These are phyloP conservation scores for Piprites chloris DNA, from an alignment of 2,113 vertebrate species.

Conservation along the genomic window DNA sequence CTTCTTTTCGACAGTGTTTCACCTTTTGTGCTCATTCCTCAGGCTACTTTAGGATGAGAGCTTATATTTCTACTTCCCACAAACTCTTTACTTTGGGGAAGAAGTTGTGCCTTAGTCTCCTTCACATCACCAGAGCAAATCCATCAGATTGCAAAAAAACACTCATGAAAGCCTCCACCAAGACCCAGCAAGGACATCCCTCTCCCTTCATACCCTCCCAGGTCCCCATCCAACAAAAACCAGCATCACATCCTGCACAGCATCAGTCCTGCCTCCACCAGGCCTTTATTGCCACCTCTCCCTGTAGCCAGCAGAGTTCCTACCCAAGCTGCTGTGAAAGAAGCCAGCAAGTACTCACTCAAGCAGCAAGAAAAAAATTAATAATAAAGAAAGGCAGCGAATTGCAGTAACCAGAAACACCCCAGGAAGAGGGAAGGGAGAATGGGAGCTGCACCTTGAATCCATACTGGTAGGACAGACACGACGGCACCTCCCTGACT, in stretches of 20 bases:
- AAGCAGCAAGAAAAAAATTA: constrained; percentile 60
- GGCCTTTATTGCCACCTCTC: neutral
- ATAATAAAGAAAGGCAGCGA: constrained; percentile 38
- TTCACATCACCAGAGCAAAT: neutral
- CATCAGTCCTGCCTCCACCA: constrained; percentile 2
- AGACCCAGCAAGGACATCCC: neutral
- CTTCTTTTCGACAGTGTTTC: neutral
- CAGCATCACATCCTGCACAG: neutral
- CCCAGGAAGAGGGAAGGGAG: constrained; percentile 44
- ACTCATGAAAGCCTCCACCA: neutral
- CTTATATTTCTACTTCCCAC: neutral
- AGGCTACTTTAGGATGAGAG: neutral
- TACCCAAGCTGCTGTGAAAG: constrained; percentile 58
- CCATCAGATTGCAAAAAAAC: neutral
- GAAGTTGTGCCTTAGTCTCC: neutral
- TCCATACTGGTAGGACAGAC: constrained; percentile 32
- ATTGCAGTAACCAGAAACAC: constrained; percentile 51
- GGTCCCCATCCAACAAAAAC: neutral
- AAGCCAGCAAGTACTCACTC: constrained; percentile 63
- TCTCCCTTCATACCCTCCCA: neutral
- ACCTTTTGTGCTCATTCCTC: neutral
- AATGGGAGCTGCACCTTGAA: constrained; percentile 26
- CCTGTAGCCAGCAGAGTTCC: constrained; percentile 7
- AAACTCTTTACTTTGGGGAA: neutral
- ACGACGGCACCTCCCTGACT: neutral